Evolutionary conservation across 1,140 invertebrate genomes (phyloP).

Genomic region (Drosophila seguyi): DNA sequence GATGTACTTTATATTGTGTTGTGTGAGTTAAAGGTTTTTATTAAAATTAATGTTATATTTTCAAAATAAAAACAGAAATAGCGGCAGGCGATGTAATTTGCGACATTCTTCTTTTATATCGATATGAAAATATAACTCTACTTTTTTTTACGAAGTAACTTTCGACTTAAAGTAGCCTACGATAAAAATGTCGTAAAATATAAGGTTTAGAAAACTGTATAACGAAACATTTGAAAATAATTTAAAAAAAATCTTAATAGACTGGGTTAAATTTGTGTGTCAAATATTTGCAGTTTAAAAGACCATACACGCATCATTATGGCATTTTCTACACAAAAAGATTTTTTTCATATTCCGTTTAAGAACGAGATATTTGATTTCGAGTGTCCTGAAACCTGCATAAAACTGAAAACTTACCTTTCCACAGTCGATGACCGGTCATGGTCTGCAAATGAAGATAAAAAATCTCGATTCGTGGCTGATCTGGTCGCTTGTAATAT

Average conservation of each 20-base stretch:
- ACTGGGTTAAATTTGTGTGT: constrained; percentile 36
- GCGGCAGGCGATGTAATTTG: too few relatives aligned
- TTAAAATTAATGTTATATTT: too few relatives aligned
- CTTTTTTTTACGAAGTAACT: too few relatives aligned
- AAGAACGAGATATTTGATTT: constrained; percentile 58
- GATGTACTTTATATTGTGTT: too few relatives aligned
- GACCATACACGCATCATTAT: constrained; percentile 27
- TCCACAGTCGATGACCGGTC: constrained; percentile 70
- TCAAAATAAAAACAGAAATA: too few relatives aligned
- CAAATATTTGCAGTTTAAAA: constrained; percentile 8
- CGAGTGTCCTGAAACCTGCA: constrained; percentile 58
- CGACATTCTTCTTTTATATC: too few relatives aligned
- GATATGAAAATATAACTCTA: too few relatives aligned
- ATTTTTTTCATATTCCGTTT: constrained; percentile 74
- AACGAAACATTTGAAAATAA: not conserved
- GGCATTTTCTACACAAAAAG: constrained; percentile 79
- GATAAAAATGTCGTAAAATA: not conserved
- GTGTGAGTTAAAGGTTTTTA: too few relatives aligned
- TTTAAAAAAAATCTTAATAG: constrained; percentile 26
- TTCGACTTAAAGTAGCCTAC: not conserved
- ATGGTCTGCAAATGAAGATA: constrained; percentile 64
- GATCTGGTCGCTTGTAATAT: constrained; percentile 66
- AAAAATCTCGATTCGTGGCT: constrained; percentile 65
- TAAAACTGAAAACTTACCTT: constrained; percentile 68
- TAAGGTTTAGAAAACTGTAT: not conserved